These are phyloP conservation scores for Papio anubis DNA, from an alignment of 2,113 vertebrate species.

Conservation along the genomic window DNA sequence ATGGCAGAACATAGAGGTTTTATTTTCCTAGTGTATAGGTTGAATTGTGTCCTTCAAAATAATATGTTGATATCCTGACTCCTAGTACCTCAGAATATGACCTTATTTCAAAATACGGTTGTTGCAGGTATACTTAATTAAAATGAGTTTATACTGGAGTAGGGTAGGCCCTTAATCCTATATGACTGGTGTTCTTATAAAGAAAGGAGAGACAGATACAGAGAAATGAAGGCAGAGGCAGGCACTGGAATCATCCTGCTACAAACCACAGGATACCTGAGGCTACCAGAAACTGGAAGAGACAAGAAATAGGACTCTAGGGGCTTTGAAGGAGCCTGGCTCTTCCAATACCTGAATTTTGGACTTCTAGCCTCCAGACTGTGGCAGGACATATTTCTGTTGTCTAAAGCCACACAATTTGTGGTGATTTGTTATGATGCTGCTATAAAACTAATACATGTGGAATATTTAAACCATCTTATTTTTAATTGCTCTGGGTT, in stretches of 20 bases:
- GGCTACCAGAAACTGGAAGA: background rate
- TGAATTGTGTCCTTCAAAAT: background rate
- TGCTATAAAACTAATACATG: background rate
- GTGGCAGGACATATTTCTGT: background rate
- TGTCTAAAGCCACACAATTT: background rate
- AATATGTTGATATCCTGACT: background rate
- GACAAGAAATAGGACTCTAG: too few species aligned
- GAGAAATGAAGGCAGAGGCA: background rate
- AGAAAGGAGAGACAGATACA: background rate
- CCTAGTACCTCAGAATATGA: background rate
- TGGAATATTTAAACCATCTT: background rate
- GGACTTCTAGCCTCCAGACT: background rate
- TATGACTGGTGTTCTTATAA: background rate
- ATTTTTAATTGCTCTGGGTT: background rate
- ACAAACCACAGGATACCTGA: background rate
- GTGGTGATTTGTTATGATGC: background rate
- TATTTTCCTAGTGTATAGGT: background rate
- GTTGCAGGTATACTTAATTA: background rate
- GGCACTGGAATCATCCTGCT: background rate
- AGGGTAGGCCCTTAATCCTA: background rate
- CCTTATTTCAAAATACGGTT: background rate
- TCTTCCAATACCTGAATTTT: background rate
- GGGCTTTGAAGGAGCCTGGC: background rate
- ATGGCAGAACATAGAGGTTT: background rate
- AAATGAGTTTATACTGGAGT: background rate